Percentiles rank a stretch among this genome's conserved stretches.
Evolutionary conservation across 30 jellyfish, hydroid and myxozoan genomes (phyloP).

Genomic region (Rhopilema esculentum): DNA sequence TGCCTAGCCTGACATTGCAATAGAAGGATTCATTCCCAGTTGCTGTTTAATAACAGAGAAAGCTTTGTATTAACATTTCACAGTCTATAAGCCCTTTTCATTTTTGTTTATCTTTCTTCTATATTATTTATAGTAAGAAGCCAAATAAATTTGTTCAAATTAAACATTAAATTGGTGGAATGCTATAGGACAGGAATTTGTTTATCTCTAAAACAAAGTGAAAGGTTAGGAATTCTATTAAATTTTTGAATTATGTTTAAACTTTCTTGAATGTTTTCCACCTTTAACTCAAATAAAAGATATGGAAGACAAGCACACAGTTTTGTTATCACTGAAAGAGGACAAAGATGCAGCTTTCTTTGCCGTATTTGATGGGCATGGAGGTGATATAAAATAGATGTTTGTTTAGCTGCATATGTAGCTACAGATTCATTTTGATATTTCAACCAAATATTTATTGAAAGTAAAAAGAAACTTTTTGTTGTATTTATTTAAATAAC

Average conservation of each 20-base stretch:
- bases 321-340: slow-evolving; percentile 86
- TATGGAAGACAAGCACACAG: slow-evolving; percentile 96
- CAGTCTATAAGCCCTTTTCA: not conserved
- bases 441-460: not conserved
- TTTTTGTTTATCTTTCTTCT: not conserved
- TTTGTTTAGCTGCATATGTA: not conserved
- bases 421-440: not conserved
- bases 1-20: no score
- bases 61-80: no score
- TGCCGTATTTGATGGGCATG: slow-evolving; percentile 99
- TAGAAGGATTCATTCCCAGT: no score
- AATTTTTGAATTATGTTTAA: no score
- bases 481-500: not conserved
- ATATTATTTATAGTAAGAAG: not conserved
- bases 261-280: not conserved
- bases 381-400: slow-evolving; percentile 47
- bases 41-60: no score
- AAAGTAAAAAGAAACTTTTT: no score
- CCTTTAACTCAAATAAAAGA: slow-evolving; percentile 27
- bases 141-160: not conserved
- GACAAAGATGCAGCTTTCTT: slow-evolving; percentile 97
- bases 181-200: not conserved
- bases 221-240: not conserved
- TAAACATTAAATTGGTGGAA: no score
- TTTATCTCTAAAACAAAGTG: not conserved